Conservation (phyloP, 2,797 vertebrate genomes). For the Lateolabrax maculatus region DNA sequence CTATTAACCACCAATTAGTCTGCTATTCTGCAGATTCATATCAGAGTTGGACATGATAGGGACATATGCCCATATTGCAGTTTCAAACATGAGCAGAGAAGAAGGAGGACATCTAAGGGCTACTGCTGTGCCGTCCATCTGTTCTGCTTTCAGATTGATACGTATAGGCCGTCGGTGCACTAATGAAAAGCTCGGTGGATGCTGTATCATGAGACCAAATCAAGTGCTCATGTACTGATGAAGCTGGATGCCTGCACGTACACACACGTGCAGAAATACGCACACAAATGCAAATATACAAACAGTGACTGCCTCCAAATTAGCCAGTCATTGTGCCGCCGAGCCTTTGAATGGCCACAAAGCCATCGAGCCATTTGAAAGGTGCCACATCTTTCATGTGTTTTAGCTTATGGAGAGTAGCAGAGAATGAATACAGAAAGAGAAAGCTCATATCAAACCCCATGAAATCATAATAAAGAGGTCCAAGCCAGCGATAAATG, state of each 20-base stretch:
- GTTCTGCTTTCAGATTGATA: slow-evolving; percentile 68
- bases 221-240: slow-evolving; percentile 17
- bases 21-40: slow-evolving; percentile 50
- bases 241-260: slow-evolving; percentile 10
- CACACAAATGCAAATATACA: background rate
- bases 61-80: slow-evolving; percentile 65
- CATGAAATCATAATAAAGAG: slow-evolving; percentile 82
- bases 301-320: slow-evolving; percentile 8
- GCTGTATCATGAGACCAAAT: slow-evolving; percentile 25
- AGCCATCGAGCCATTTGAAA: slow-evolving; percentile 21
- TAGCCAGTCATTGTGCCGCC: slow-evolving; percentile 3
- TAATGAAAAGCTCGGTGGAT: slow-evolving; percentile 54
- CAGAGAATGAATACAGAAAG: slow-evolving; percentile 59
- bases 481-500: slow-evolving; percentile 75
- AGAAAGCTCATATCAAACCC: slow-evolving; percentile 70
- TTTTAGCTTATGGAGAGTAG: slow-evolving; percentile 40
- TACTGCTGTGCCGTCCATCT: slow-evolving; percentile 81
- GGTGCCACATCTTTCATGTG: slow-evolving; percentile 42
- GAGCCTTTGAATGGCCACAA: slow-evolving; percentile 28
- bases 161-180: slow-evolving; percentile 52
- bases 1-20: slow-evolving; percentile 39
- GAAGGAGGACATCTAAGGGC: slow-evolving; percentile 70
- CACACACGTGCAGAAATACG: background rate
- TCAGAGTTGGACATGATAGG: slow-evolving; percentile 61
- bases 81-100: slow-evolving; percentile 62